Evolutionary conservation across 2,797 vertebrate genomes (phyloP), one percentile per base, ranked within the genome.

Genomic region (Artibeus jamaicensis): DNA sequence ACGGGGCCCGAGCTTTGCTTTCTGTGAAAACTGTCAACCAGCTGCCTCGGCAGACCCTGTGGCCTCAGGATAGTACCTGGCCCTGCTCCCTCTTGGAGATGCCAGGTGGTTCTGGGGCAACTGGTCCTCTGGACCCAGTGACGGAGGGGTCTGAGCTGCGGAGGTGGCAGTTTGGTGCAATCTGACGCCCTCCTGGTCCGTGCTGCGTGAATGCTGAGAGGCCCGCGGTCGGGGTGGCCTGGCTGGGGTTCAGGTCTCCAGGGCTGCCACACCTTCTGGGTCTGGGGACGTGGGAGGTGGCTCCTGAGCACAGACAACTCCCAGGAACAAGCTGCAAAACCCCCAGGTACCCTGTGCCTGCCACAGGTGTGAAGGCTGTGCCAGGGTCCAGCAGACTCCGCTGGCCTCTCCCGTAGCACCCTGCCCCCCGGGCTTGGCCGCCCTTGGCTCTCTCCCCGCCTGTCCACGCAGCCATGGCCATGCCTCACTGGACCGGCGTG

Each of bases 201-300:
- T 34, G 76, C 50, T 46, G 5, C 26, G 39, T 15, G 65, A 2
- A 15, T 29, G 2, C 29, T 18, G 79, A 15, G 39, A 24, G 57
- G 57, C 57, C 62, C 7, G 34, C 15, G 6, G 46, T 19, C 21
- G 1, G 76, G 48, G 48, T 1, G 29, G 19, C 21, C 42, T 12
- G 24, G 48, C 32, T 24, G 0, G 0, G 8, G 21, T 19, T 34
- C 32, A 0, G 22, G 14, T 53, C 37, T 42, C 9, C 0, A 37
- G 12, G 42, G 50, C 48, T 34, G 55, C n/a, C 21, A 22, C 19
- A 15, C 19, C 15, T 9, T 34, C 12, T 39, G 50, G 1, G 18
- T 44, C 55, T 32, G 9, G n/a, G 9, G 29, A 37, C 15, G 34
- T 4, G 50, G 71, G 53, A 39, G 68, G 81, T 48, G 16, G 6